These are phyloP conservation scores for Emmelina monodactyla DNA, from an alignment of 2,888 invertebrate genomes.

Conservation along the genomic window DNA sequence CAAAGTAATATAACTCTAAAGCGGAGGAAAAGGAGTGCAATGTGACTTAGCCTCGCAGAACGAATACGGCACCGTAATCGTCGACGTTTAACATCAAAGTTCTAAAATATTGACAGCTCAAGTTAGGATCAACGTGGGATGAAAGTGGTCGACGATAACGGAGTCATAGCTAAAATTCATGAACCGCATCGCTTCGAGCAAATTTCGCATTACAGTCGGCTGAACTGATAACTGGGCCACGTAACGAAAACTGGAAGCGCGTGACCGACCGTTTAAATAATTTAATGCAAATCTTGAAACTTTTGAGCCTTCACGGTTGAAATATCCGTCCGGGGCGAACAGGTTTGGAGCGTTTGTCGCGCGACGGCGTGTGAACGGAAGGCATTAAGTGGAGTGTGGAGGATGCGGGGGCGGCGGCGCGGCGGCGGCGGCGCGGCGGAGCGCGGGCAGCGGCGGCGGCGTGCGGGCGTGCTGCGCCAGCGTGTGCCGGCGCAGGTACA, in stretches of 20 bases:
- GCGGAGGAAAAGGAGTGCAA: not conserved
- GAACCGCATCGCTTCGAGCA: not conserved
- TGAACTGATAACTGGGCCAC: not conserved
- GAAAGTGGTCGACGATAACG: not conserved
- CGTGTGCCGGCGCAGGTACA: constrained; percentile 78
- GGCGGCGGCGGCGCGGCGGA: constrained; percentile 28
- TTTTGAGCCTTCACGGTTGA: not conserved
- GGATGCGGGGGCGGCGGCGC: constrained; percentile 38
- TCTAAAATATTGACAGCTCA: not conserved
- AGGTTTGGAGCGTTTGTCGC: not conserved
- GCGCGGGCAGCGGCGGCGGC: constrained; percentile 42
- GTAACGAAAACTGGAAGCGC: constrained; percentile 1
- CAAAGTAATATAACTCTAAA: not conserved
- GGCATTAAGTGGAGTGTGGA: not conserved
- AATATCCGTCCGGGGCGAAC: not conserved
- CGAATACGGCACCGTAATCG: not conserved
- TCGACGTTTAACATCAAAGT: not conserved
- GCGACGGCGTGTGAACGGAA: not conserved
- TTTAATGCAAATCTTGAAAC: not conserved
- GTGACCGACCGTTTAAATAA: not conserved
- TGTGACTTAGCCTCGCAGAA: not conserved
- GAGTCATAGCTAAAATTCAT: not conserved
- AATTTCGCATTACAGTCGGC: not conserved
- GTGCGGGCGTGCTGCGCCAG: constrained; percentile 70
- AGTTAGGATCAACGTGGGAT: not conserved